Conservation (phyloP, 2,797 vertebrate genomes). For the Sebastes hopkinsi region DNA sequence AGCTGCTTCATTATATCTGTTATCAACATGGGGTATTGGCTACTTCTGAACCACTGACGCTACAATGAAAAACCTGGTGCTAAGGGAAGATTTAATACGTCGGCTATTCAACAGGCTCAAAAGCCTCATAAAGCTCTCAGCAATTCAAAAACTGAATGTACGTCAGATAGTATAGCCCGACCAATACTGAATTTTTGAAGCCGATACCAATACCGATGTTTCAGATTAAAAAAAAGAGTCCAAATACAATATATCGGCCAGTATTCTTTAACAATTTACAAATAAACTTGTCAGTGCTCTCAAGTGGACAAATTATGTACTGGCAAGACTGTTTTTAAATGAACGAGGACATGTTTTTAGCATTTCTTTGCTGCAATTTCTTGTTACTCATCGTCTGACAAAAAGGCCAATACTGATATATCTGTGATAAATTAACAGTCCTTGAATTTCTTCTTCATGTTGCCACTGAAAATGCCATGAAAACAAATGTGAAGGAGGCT, state of each 20-base stretch:
- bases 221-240: background rate
- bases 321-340: background rate
- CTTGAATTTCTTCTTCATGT: background rate
- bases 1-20: background rate
- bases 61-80: background rate
- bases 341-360: background rate
- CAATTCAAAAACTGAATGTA: background rate
- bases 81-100: background rate
- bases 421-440: background rate
- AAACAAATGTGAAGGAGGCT: background rate
- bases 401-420: background rate
- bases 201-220: background rate
- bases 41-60: background rate
- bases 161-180: background rate
- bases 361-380: background rate
- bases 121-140: background rate
- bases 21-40: background rate
- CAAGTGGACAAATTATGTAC: background rate
- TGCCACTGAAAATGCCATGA: background rate
- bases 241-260: background rate
- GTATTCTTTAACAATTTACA: background rate
- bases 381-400: background rate
- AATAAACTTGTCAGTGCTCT: background rate
- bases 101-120: background rate
- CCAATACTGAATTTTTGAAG: background rate